Conservation (phyloP, 2,113 vertebrate genomes). For the Trematocara variabile region DNA sequence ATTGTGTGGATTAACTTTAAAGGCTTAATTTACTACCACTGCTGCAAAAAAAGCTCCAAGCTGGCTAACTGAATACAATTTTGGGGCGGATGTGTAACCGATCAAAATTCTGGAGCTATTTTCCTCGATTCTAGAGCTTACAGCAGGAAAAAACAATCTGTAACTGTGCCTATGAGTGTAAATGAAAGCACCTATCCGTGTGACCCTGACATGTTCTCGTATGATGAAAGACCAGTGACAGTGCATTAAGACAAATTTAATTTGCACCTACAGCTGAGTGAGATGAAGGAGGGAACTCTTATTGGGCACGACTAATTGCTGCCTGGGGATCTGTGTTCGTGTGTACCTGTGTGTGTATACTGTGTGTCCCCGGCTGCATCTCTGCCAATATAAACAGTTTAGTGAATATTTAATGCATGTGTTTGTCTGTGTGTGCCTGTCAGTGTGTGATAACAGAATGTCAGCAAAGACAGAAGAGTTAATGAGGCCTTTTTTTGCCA, state of each 20-base stretch:
- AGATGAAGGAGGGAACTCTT: conserved; percentile 81
- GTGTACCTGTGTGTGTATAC: conserved; percentile 68
- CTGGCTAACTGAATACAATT: background rate
- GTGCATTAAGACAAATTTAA: conserved; percentile 78
- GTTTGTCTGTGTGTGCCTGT: conserved; percentile 66
- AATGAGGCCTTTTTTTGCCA: conserved; percentile 59
- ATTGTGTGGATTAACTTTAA: background rate
- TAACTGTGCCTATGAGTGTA: background rate
- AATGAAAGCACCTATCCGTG: background rate
- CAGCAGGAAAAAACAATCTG: background rate
- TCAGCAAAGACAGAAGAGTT: conserved; percentile 67
- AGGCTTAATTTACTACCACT: background rate
- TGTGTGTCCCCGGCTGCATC: conserved; percentile 12
- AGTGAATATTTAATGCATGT: conserved; percentile 62
- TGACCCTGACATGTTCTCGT: conserved; percentile 62
- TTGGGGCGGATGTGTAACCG: background rate
- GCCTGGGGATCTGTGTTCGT: conserved; percentile 70
- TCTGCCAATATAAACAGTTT: conserved; percentile 60
- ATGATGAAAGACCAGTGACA: conserved; percentile 51
- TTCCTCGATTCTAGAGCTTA: background rate
- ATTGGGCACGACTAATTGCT: conserved; percentile 89
- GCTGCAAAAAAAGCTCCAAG: background rate
- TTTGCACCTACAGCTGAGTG: conserved; percentile 76
- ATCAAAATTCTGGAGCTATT: background rate
- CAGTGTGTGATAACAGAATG: conserved; percentile 69